Percentiles rank a stretch among this genome's conserved stretches.
Evolutionary conservation across 2,797 vertebrate species (phyloP).

Genomic region (Hephaestus fuliginosus): DNA sequence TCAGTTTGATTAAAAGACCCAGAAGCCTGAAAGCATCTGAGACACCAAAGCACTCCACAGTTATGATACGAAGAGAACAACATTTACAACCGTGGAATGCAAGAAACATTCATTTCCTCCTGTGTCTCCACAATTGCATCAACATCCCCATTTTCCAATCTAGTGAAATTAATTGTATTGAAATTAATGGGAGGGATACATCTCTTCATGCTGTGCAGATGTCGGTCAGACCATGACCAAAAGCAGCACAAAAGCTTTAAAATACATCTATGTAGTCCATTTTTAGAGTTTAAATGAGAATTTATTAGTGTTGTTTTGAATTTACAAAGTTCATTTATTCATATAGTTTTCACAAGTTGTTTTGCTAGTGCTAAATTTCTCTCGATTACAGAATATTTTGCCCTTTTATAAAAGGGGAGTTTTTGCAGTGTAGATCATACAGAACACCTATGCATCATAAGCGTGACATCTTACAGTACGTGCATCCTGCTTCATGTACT

Average conservation of each 20-base stretch:
- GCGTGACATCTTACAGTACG: constrained; percentile 32
- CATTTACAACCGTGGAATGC: not conserved
- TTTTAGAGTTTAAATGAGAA: not conserved
- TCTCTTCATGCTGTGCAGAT: not conserved
- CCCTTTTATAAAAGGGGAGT: not conserved
- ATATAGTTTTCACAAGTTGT: not conserved
- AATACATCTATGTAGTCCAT: not conserved
- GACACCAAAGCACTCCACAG: not conserved
- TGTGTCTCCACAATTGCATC: not conserved
- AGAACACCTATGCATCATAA: constrained; percentile 25
- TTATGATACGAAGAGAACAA: not conserved
- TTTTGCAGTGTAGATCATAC: constrained; percentile 3
- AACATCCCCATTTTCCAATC: not conserved
- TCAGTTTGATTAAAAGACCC: not conserved
- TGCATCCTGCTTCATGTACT: constrained; percentile 50
- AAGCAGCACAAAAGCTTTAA: not conserved
- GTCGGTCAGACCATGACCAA: not conserved
- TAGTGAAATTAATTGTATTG: not conserved
- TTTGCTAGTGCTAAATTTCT: not conserved
- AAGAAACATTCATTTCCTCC: constrained; percentile 3
- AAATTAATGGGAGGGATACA: not conserved
- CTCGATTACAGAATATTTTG: too few relatives aligned
- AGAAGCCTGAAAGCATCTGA: not conserved
- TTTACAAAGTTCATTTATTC: not conserved
- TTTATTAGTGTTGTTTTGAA: not conserved